Conservation (phyloP, 2,888 invertebrate genomes). For the Tetragnatha montana region DNA sequence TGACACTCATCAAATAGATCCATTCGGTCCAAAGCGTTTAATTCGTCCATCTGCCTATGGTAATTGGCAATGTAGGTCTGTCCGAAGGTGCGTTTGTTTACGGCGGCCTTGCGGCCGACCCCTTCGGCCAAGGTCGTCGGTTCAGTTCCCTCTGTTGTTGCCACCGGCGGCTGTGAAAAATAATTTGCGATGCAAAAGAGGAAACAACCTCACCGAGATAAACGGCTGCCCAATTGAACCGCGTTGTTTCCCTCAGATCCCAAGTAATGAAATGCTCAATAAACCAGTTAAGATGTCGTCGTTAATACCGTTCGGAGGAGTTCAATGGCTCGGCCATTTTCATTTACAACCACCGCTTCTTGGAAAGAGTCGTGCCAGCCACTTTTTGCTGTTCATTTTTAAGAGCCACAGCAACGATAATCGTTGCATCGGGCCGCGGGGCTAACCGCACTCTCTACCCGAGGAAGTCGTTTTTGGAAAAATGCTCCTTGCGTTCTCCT, state of each 20-base stretch:
- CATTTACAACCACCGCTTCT: conserved; percentile 65
- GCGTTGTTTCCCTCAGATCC: conserved; percentile 70
- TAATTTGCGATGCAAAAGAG: conserved; percentile 69
- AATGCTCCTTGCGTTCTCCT: conserved; percentile 51
- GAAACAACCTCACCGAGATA: conserved; percentile 61
- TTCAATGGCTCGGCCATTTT: conserved; percentile 69
- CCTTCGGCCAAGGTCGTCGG: conserved; percentile 66
- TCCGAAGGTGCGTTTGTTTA: conserved; percentile 34
- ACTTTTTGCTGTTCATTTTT: conserved; percentile 66
- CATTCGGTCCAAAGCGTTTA: too few species aligned
- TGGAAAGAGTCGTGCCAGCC: conserved; percentile 64
- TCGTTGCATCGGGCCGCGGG: conserved; percentile 53
- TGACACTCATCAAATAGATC: too few species aligned
- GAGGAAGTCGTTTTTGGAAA: conserved; percentile 28
- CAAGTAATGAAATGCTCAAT: conserved; percentile 70
- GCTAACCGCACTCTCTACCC: conserved; percentile 55
- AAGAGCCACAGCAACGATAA: conserved; percentile 58
- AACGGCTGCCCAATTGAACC: conserved; percentile 68
- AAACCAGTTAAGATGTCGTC: conserved; percentile 70
- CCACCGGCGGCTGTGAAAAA: conserved; percentile 60
- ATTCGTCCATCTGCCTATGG: too few species aligned
- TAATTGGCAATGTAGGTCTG: conserved; percentile 1
- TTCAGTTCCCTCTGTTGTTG: conserved; percentile 59
- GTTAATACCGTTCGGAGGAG: conserved; percentile 61
- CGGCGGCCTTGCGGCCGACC: conserved; percentile 55